Evolutionary conservation across 2,113 vertebrate species (phyloP), one percentile per base, ranked within the genome.

Genomic region (Pelusios castaneus): DNA sequence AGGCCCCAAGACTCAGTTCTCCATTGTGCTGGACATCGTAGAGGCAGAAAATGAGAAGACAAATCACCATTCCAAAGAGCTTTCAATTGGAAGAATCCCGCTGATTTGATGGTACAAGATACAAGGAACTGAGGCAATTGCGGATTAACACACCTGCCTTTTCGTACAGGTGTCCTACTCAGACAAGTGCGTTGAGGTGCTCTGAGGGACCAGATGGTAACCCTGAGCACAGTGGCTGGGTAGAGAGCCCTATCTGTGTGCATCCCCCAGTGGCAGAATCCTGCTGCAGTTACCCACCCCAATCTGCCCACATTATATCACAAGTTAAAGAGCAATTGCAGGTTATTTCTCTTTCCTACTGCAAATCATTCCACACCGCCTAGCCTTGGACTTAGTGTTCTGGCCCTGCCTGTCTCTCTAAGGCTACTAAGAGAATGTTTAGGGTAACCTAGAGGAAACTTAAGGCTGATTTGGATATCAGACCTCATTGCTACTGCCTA

Each of bases 111-210:
- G 60, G 60, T n/a, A 19, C 25, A n/a, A 14, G 45, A 49, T 0
- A 2, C 38, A 79, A 22, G 25, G 27, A 49, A 31, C 60, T 49
- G 78, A 56, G 92, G 84, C 73, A 89, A 89, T 70, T 84, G 89
- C 22, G 73, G 52, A n/a, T 1, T 29, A 2, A 60, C 0, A 0
- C 8, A 4, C 22, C 21, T 45, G 3, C 38, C 24, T 47, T 52
- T 80, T 81, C 54, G 27, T 63, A 77, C 51, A 17, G 5, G 0
- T 0, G 0, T 93, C 77, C 29, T 88, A 11, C 34, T 84, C 56
- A 56, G 77, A 43, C n/a, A 6, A 5, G 38, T 85, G 75, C 0
- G 47, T 14, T 55, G 10, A 0, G 3, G 82, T 79, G 54, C 56
- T 51, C 4, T 51, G 49, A 38, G 5, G 11, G 63, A 14, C 54